Evolutionary conservation across 2,797 vertebrate species (phyloP), one percentile per base, ranked within the genome.

Genomic region (Acomys russatus): DNA sequence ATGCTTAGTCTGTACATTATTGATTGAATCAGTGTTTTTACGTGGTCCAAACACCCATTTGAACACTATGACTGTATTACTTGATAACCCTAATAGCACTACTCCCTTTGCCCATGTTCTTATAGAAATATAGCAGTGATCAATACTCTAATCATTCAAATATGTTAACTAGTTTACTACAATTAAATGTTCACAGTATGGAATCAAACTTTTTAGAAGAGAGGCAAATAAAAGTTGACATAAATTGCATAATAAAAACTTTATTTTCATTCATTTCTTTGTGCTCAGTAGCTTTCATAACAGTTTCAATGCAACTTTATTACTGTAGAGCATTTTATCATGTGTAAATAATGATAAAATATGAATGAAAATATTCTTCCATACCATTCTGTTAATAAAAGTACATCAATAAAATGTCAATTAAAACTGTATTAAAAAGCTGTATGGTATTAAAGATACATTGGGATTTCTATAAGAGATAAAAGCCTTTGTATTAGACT

Each of bases 101-200:
- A 56, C 8, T 56, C 35, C 7, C 63, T 77, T 90, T n/a, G 4
- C 3, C 79, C 14, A 68, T 10, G 93, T 68, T 93, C 25, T 96
- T 92, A 25, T 68, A 86, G 83, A 35, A 92, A 79, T 86, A 86
- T 82, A 44, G 49, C 73, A 88, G 82, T 82, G 56, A 88, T 78
- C 44, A 25, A 78, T 74, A 93, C 6, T 92, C 91, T 2, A 79
- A 25, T 94, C 92, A 95, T 93, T 95, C 18, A 80, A 77, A 94
- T 88, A 8, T 56, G 44, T 94, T 94, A 88, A 28, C 23, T 77
- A 92, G 82, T 3, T 93, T 95, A 90, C 30, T 51, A 11, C 25
- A 95, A 96, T 89, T 88, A 93, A 94, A 90, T 96, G 96, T 85
- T 94, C 80, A 97, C 49, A 66, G 30, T 61, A 28, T 49, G 87